A percentile compares a stretch with the other conserved stretches of the same genome.
phyloP scores from a whole-genome alignment of 2,113 vertebrate species.

The Oceanodroma tethys region DNA sequence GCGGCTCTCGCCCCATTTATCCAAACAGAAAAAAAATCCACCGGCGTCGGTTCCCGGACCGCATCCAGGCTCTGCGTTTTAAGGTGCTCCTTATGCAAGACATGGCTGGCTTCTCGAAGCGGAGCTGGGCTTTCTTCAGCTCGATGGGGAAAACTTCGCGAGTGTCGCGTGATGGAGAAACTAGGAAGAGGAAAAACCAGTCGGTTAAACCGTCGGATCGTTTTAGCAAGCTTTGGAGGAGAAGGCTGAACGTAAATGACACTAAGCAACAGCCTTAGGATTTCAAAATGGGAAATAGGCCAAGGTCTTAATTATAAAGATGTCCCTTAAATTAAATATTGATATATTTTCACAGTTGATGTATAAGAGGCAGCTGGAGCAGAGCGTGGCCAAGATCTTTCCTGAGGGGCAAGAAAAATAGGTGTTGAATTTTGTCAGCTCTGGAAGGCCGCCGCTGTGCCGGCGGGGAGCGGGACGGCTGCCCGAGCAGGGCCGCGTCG shows the following conservation, averaged over 20 bases:
- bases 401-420: background rate
- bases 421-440: rapidly evolving
- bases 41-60: rapidly evolving
- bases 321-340: background rate
- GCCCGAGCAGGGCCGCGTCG: background rate
- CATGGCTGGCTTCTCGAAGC: background rate
- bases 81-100: background rate
- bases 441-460: background rate
- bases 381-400: rapidly evolving
- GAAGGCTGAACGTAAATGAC: background rate
- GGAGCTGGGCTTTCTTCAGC: background rate
- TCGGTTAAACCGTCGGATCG: background rate
- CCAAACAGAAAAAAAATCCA: rapidly evolving
- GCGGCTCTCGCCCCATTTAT: background rate
- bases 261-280: background rate
- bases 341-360: rapidly evolving
- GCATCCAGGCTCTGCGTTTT: background rate
- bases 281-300: background rate
- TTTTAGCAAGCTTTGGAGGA: background rate
- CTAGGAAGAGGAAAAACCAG: background rate
- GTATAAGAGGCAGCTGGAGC: background rate
- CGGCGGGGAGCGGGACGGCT: background rate
- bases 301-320: background rate
- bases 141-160: conserved; percentile 1
- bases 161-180: conserved; percentile 20